Conservation (phyloP, 2,888 invertebrate species). For the Unio pictorum region DNA sequence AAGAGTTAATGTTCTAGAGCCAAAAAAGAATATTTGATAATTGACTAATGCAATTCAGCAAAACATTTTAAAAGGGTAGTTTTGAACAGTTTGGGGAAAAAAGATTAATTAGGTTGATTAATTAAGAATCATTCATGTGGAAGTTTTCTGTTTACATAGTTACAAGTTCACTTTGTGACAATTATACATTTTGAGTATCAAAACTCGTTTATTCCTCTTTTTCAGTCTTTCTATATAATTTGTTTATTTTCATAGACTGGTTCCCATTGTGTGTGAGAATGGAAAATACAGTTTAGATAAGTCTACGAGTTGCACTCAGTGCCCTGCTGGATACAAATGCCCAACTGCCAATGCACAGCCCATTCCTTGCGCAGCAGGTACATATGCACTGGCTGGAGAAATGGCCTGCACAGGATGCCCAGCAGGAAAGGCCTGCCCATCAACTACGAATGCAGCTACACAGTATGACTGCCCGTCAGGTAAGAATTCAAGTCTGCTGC, state of each 20-base stretch:
- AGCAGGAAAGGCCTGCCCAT: slow-evolving; percentile 62
- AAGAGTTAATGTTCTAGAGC: too few relatives aligned
- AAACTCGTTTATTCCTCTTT: too few relatives aligned
- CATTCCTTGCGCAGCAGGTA: slow-evolving; percentile 49
- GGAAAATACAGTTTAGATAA: slow-evolving; percentile 48
- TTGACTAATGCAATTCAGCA: too few relatives aligned
- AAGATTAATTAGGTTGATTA: too few relatives aligned
- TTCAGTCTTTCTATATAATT: neutral
- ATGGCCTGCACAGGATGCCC: slow-evolving; percentile 51
- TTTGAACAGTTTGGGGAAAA: too few relatives aligned
- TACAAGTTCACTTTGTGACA: too few relatives aligned
- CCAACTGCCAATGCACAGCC: slow-evolving; percentile 28
- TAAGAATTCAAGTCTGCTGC: slow-evolving; percentile 12
- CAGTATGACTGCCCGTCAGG: slow-evolving; percentile 50
- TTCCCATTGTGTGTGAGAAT: slow-evolving; percentile 33
- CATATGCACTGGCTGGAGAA: slow-evolving; percentile 49
- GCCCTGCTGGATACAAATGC: slow-evolving; percentile 54
- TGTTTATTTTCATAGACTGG: slow-evolving; percentile 21
- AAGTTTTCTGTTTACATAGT: too few relatives aligned
- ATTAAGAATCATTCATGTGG: too few relatives aligned
- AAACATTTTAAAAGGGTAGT: too few relatives aligned
- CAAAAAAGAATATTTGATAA: too few relatives aligned
- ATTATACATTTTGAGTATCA: too few relatives aligned
- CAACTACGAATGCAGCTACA: slow-evolving; percentile 42
- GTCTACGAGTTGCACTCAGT: slow-evolving; percentile 43